phyloP scores from a whole-genome alignment of 2,888 invertebrate species.

The Alitta virens region DNA sequence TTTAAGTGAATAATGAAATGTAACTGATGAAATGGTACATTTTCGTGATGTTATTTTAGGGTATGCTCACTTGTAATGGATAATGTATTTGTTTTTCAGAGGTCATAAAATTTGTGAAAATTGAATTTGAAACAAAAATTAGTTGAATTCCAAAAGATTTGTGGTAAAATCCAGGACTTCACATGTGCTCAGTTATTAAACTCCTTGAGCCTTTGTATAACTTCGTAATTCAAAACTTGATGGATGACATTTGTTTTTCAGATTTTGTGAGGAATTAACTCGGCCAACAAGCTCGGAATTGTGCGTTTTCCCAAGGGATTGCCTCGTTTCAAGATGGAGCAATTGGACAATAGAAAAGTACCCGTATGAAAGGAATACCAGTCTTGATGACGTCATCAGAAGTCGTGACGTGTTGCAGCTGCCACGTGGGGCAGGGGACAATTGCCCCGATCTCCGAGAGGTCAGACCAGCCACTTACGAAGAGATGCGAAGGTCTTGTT shows the following conservation, averaged over 20 bases:
- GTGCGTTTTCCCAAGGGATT: constrained; percentile 29
- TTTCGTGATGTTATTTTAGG: no score
- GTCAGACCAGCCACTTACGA: constrained; percentile 1
- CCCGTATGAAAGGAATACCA: constrained; percentile 6
- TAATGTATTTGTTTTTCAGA: no score
- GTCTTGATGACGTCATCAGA: constrained; percentile 1
- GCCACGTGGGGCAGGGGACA: constrained; percentile 12
- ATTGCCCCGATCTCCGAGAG: constrained; percentile 12
- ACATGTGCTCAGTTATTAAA: no score
- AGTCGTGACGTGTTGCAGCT: constrained; percentile 11
- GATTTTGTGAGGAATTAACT: constrained; percentile 23
- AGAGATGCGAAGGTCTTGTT: constrained; percentile 10
- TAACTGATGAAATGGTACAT: no score
- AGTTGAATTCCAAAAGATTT: no score
- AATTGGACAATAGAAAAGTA: constrained; percentile 21
- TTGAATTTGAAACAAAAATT: no score
- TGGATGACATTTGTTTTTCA: constrained; percentile 16
- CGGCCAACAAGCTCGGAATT: constrained; percentile 22
- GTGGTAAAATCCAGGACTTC: no score
- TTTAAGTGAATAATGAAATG: no score
- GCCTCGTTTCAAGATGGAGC: constrained; percentile 25
- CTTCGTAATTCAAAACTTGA: no score
- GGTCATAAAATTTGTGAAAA: no score
- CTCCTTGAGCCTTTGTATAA: no score
- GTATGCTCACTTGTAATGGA: no score